Conservation (phyloP, 53 echinoderm and acorn worm genomes). For the Echinometra lucunter region DNA sequence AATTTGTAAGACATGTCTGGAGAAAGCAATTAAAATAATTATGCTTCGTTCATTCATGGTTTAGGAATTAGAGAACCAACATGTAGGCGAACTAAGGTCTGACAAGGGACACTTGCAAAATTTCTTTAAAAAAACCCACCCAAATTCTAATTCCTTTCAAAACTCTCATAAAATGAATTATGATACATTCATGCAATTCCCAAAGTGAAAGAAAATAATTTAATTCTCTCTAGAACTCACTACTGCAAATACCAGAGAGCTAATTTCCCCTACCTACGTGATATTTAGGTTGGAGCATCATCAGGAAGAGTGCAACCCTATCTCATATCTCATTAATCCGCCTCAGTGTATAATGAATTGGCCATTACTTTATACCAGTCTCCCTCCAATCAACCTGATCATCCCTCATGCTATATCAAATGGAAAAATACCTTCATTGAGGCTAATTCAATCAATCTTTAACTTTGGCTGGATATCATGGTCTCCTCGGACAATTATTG, state of each 20-base stretch:
- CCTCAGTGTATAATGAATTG: constrained; percentile 8
- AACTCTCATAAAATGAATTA: no score
- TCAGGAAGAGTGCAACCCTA: constrained; percentile 2
- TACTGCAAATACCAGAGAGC: not conserved
- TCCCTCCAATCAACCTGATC: not conserved
- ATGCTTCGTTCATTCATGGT: no score
- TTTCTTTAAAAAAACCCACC: no score
- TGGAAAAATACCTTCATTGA: not conserved
- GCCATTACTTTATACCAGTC: constrained; percentile 23
- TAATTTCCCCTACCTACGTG: constrained; percentile 10
- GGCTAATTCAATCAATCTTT: constrained; percentile 14
- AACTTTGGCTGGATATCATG: not conserved
- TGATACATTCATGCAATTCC: not conserved
- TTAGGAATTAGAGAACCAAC: no score
- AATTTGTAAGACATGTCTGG: no score
- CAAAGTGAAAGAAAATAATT: not conserved
- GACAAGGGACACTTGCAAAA: no score
- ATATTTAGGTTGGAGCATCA: not conserved
- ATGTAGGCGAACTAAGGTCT: no score
- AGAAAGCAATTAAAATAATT: no score
- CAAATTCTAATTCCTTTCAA: no score
- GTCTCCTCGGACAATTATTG: not conserved
- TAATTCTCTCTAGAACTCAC: constrained; percentile 9
- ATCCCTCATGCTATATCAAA: not conserved
- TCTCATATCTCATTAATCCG: constrained; percentile 22